Conservation (phyloP, 2,797 vertebrate species). For the Lerista edwardsae region DNA sequence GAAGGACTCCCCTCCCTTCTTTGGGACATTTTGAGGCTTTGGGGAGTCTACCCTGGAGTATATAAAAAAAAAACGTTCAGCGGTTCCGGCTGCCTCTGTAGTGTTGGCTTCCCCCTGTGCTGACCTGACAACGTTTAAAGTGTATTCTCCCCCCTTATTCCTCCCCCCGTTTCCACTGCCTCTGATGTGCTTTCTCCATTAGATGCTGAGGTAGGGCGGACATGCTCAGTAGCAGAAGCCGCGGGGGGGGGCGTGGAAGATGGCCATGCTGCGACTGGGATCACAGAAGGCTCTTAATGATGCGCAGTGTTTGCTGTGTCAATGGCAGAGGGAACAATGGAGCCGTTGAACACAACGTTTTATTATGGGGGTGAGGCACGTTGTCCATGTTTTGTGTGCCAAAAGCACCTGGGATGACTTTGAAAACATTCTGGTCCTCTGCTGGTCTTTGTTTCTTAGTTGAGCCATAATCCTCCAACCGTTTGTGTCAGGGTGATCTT, state of each 20-base stretch:
- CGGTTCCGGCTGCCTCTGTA: slow-evolving; percentile 56
- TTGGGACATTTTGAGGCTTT: slow-evolving; percentile 61
- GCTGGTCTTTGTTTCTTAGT: not conserved
- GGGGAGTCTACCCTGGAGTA: slow-evolving; percentile 53
- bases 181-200: slow-evolving; percentile 53
- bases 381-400: not conserved
- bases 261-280: slow-evolving; percentile 33
- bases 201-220: slow-evolving; percentile 43
- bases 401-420: not conserved
- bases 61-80: slow-evolving; percentile 62
- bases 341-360: not conserved
- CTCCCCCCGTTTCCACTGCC: not conserved
- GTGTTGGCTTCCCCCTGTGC: slow-evolving; percentile 55
- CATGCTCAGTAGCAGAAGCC: slow-evolving; percentile 26
- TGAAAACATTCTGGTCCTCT: too few relatives aligned
- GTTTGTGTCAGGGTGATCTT: not conserved
- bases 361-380: not conserved
- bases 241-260: slow-evolving; percentile 1
- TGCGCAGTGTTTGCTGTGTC: not conserved
- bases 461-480: not conserved
- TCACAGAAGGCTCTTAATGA: not conserved
- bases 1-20: slow-evolving; percentile 47
- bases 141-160: slow-evolving; percentile 40
- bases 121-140: slow-evolving; percentile 55
- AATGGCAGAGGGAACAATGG: not conserved